A percentile compares a stretch with the other conserved stretches of the same genome.
Conservation (phyloP, 37 sponge, comb jelly and placozoan species). For the Aphrocallistes beatrix region DNA sequence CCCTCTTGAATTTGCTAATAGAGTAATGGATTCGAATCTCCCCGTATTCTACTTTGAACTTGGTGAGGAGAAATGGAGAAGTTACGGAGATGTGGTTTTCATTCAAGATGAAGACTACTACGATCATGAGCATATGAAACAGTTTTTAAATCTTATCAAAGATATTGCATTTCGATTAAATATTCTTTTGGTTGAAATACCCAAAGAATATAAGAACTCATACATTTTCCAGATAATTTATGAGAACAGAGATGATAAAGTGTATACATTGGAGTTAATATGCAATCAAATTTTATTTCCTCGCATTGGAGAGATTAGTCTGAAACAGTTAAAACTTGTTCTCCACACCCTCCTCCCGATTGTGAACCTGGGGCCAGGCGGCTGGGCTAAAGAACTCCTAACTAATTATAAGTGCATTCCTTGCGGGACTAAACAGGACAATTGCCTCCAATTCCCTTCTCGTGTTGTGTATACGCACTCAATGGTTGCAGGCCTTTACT, state of each 20-base stretch:
- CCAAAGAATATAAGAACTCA: neutral
- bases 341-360: neutral
- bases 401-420: neutral
- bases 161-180: neutral
- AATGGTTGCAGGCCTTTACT: neutral
- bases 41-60: neutral
- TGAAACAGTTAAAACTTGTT: neutral
- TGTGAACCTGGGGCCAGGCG: neutral
- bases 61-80: neutral
- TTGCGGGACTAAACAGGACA: neutral
- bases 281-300: neutral
- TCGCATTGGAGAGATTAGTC: neutral
- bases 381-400: neutral
- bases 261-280: neutral
- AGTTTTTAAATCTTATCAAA: neutral
- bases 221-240: neutral
- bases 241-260: neutral
- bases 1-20: neutral
- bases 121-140: neutral
- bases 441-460: neutral
- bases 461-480: neutral
- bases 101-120: neutral
- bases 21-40: neutral
- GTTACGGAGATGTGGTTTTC: neutral
- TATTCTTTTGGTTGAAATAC: neutral